Conservation (phyloP, 1,140 invertebrate species). For the Trichonephila clavipes region DNA sequence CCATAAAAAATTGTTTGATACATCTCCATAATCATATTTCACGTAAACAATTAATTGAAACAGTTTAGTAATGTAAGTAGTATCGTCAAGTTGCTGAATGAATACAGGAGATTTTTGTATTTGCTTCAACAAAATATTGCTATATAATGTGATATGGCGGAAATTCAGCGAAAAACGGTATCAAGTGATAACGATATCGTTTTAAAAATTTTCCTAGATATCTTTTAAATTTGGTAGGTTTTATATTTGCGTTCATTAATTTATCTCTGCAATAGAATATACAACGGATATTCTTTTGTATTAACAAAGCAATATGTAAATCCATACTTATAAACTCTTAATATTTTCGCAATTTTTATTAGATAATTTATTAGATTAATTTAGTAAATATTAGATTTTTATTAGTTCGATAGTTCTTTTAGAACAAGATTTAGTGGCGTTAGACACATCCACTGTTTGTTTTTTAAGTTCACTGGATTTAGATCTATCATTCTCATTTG, state of each 20-base stretch:
- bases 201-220: not conserved
- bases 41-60: slow-evolving; percentile 24
- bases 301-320: not conserved
- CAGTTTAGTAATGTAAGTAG: slow-evolving; percentile 6
- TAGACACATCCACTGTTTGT: not conserved
- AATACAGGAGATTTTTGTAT: slow-evolving; percentile 17
- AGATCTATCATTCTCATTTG: slow-evolving; percentile 31
- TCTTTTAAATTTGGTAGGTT: not conserved
- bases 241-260: not conserved
- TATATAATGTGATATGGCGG: not conserved
- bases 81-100: too few species aligned
- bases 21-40: slow-evolving; percentile 33
- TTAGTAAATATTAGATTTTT: not conserved
- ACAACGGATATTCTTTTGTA: not conserved
- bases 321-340: not conserved
- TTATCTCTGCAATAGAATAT: not conserved
- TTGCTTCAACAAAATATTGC: not conserved
- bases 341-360: not conserved
- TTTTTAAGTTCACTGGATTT: not conserved
- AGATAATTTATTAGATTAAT: not conserved
- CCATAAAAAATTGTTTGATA: not conserved
- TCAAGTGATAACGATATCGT: slow-evolving; percentile 36
- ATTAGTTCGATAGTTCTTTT: slow-evolving; percentile 5
- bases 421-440: slow-evolving; percentile 1
- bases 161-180: slow-evolving; percentile 28